These are phyloP conservation scores for Numida meleagris DNA, from an alignment of 2,113 vertebrate species.

Conservation along the genomic window DNA sequence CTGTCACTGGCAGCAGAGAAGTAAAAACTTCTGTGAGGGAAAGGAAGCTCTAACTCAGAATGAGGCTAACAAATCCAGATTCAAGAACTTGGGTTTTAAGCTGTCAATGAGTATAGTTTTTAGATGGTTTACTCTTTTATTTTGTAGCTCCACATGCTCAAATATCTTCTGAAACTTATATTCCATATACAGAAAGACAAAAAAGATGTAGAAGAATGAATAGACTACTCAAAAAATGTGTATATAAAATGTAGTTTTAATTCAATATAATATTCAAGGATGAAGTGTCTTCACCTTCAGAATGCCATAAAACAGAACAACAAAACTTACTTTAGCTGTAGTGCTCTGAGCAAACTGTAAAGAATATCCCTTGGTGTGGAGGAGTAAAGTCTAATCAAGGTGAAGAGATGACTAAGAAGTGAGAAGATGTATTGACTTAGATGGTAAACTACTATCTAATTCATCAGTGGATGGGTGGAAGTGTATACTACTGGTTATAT, in stretches of 20 bases:
- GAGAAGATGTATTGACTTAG: neutral
- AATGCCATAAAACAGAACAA: neutral
- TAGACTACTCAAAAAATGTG: neutral
- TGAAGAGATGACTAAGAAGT: neutral
- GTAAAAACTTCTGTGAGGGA: neutral
- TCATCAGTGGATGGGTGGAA: neutral
- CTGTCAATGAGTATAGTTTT: neutral
- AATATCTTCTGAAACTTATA: neutral
- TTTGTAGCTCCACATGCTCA: neutral
- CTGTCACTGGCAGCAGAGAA: neutral
- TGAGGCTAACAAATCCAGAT: neutral
- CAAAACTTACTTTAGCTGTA: neutral
- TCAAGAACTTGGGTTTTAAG: neutral
- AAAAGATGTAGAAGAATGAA: neutral
- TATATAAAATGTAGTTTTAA: neutral
- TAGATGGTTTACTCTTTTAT: neutral
- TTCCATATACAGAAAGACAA: neutral
- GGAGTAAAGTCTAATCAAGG: neutral
- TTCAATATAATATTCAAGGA: neutral
- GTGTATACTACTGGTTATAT: neutral
- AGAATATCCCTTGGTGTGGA: neutral
- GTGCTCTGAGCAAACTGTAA: neutral
- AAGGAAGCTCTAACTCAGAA: neutral
- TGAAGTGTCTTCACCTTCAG: conserved; percentile 1
- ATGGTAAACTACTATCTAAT: neutral